A percentile compares a stretch with the other conserved stretches of the same genome.
Evolutionary conservation across 2,888 invertebrate genomes (phyloP).

Genomic region (Capitulum mitella): DNA sequence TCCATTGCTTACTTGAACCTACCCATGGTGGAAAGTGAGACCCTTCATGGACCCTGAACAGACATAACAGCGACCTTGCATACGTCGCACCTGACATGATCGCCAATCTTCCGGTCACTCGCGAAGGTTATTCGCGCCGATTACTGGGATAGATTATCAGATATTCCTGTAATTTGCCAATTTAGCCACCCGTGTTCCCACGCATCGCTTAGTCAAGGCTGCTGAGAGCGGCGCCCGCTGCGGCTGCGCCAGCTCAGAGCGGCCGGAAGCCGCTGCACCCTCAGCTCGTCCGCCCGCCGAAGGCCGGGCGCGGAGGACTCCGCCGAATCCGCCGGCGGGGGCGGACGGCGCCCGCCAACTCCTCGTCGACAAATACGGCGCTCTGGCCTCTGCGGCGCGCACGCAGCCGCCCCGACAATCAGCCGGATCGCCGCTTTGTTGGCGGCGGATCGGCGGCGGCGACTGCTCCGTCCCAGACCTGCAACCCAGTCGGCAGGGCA

Average conservation of each 20-base stretch:
- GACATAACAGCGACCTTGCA: too few species aligned
- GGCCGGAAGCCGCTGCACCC: neutral
- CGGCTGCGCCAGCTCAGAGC: neutral
- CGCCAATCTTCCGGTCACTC: neutral
- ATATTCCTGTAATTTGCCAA: neutral
- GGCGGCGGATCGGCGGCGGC: too few species aligned
- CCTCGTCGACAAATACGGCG: neutral
- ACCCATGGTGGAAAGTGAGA: too few species aligned
- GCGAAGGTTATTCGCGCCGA: neutral
- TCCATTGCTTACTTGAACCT: too few species aligned
- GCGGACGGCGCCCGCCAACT: neutral
- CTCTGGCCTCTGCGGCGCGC: neutral
- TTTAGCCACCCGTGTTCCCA: neutral
- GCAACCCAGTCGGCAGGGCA: too few species aligned
- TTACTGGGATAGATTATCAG: neutral
- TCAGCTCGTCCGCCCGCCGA: too few species aligned
- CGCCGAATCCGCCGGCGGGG: neutral
- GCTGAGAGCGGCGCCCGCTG: neutral
- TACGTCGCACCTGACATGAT: neutral
- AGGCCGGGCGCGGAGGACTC: too few species aligned
- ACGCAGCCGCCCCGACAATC: too few species aligned
- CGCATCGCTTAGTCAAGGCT: neutral
- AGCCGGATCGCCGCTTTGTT: too few species aligned
- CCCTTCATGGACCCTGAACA: too few species aligned
- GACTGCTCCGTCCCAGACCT: too few species aligned